Base-by-base conservation (phyloP, 1,140 invertebrate genomes). In the Drosophila melanica region DNA sequence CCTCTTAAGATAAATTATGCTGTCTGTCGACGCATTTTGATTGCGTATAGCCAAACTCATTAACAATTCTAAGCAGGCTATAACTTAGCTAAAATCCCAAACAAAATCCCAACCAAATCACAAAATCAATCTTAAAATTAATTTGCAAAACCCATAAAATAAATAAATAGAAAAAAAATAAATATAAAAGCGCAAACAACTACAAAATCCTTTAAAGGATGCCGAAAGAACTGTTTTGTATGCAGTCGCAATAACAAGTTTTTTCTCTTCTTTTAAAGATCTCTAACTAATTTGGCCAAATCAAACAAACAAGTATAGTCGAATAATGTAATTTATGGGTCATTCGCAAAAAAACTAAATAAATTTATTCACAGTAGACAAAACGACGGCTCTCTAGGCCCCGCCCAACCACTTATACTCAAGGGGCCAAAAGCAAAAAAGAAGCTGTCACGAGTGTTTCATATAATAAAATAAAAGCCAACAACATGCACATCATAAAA, bases 401-500 rank as follows among this genome's bases (percentile, higher is more conserved):
- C 14, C 39, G 16, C 9, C 12, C 9, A 41, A 9, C 51, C 35
- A 23, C 51, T 54, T 54, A 39, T 8, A 11, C 53, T 9, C 53
- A 27, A 55, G 53, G n/a, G 35, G 14, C 14, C 2, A 51, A 18
- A 7, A 16, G 12, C 10, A 20, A 14, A 39, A 20, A 55, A 41
- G 12, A 42, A 18, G 37, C 11, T 44, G 63, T n/a, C 54, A 67
- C 48, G 55, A 59, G 54, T 68, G 39, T 39, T n/a, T 59, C 55
- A 44, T 69, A 63, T 64, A 75, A 75, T 62, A 74, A 77, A 70
- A 77, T 75, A 87, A 78, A 81, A 79, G 71, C 33, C 75, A 89
- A 89, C 75, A 86, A 79, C 66, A 81, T 65, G 72, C 79, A 82
- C 79, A 89, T 80, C 85, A 89, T 87, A 87, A 89, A 87, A 87